These are phyloP conservation scores for Meda fulgida DNA, from an alignment of 2,797 vertebrate genomes.

Conservation along the genomic window DNA sequence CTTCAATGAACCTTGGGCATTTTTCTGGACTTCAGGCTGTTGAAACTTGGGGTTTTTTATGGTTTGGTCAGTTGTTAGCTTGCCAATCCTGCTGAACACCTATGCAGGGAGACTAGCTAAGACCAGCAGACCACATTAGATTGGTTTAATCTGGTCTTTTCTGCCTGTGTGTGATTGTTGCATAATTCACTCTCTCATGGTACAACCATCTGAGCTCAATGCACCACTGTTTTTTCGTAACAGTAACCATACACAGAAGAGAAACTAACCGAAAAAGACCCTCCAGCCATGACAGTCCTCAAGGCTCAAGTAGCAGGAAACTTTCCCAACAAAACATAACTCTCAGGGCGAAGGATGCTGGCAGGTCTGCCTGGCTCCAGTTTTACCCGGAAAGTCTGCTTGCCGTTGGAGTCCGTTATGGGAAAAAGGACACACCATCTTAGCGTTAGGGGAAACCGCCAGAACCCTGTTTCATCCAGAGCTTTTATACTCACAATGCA, in stretches of 20 bases:
- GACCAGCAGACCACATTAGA: not conserved
- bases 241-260: conserved; percentile 15
- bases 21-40: not conserved
- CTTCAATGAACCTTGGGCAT: not conserved
- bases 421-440: conserved; percentile 29
- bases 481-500: conserved; percentile 5
- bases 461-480: not conserved
- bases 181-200: not conserved
- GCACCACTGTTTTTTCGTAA: not conserved
- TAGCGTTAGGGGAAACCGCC: not conserved
- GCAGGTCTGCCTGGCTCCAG: conserved; percentile 13
- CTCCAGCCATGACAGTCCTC: conserved; percentile 1
- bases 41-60: not conserved
- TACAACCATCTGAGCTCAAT: not conserved
- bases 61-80: not conserved
- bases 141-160: not conserved
- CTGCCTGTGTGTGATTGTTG: not conserved
- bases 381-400: conserved; percentile 18
- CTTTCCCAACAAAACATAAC: conserved; percentile 21
- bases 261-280: conserved; percentile 14
- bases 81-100: not conserved
- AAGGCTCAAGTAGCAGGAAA: conserved; percentile 24
- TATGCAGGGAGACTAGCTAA: not conserved
- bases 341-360: conserved; percentile 41
- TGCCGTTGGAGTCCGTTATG: conserved; percentile 9